These are phyloP conservation scores for Patella ulyssiponensis DNA, from an alignment of 2,888 invertebrate genomes.

Conservation along the genomic window DNA sequence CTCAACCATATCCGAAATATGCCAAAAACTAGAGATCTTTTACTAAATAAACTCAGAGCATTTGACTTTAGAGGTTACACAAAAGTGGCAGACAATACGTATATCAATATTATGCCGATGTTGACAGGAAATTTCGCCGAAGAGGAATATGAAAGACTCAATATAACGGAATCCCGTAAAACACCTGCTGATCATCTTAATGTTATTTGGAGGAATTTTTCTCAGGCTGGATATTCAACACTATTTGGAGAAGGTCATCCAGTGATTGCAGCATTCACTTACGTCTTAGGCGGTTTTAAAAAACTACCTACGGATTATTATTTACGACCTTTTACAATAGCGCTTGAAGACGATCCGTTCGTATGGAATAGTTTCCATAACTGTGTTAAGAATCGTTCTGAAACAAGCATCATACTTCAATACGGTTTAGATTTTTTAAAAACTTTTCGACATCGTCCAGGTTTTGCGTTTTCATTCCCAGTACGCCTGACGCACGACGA, in stretches of 20 bases:
- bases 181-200: conserved; percentile 73
- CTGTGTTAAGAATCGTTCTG: conserved; percentile 81
- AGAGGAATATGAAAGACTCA: conserved; percentile 24
- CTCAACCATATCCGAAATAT: conserved; percentile 88
- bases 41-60: conserved; percentile 78
- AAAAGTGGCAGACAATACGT: conserved; percentile 94
- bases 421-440: conserved; percentile 75
- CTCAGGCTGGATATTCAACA: conserved; percentile 82
- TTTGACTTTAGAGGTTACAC: conserved; percentile 89
- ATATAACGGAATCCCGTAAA: neutral
- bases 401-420: conserved; percentile 80
- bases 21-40: conserved; percentile 78
- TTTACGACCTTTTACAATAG: conserved; percentile 81
- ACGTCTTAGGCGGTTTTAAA: conserved; percentile 80
- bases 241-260: conserved; percentile 87
- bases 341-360: conserved; percentile 67
- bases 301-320: conserved; percentile 88
- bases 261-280: conserved; percentile 85
- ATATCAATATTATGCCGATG: conserved; percentile 85
- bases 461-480: conserved; percentile 89
- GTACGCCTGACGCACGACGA: conserved; percentile 87
- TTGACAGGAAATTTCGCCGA: conserved; percentile 72
- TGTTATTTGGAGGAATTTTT: conserved; percentile 87
- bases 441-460: conserved; percentile 76
- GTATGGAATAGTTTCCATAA: conserved; percentile 34